Evolutionary conservation across 2,113 vertebrate genomes (phyloP), one percentile per base, ranked within the genome.

Genomic region (Mormoops blainvillei): DNA sequence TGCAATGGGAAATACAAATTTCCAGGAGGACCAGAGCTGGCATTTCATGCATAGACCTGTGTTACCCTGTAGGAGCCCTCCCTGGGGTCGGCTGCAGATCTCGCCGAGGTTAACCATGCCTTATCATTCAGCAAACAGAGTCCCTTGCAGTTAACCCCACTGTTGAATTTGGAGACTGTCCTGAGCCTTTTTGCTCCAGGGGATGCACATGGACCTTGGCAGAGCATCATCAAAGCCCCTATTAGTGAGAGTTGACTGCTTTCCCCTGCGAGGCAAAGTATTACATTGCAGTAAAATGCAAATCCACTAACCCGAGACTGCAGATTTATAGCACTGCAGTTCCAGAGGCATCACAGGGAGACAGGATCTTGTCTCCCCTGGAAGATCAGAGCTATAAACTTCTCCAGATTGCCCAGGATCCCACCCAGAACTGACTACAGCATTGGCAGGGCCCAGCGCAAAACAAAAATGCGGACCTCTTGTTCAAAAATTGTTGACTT

Each of bases 271-370:
- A 88, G 67, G 80, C 70, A 50, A n/a, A 88, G 81, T 68, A 74
- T 63, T 63, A 38, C 91, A 36, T 20, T 68, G 77, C 77, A 74
- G 88, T 77, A 78, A 91, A 96, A 97, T 52, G 82, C 88, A 97
- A 95, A 97, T 93, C 82, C 38, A 33, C 70, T 20, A 43, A 52
- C 16, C 70, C 41, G 26, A 68, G 91, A 76, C 84, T 88, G 63
- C 90, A 88, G 87, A 63, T 87, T 78, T 65, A 68, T 18, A 82
- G 61, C 87, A 28, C 41, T 38, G 58, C 31, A 10, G 41, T 73
- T 82, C 67, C 48, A 56, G 5, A 68, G 82, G 77, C 43, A 48
- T 85, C 41, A 33, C 5, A 8, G 31, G 31, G 70, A 95, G 58
- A 80, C 10, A 48, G 83, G 67, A 81, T 20, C 54, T 70, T 20